Base-by-base conservation (phyloP, 2,888 invertebrate species). In the Drosophila atroscutellata region DNA sequence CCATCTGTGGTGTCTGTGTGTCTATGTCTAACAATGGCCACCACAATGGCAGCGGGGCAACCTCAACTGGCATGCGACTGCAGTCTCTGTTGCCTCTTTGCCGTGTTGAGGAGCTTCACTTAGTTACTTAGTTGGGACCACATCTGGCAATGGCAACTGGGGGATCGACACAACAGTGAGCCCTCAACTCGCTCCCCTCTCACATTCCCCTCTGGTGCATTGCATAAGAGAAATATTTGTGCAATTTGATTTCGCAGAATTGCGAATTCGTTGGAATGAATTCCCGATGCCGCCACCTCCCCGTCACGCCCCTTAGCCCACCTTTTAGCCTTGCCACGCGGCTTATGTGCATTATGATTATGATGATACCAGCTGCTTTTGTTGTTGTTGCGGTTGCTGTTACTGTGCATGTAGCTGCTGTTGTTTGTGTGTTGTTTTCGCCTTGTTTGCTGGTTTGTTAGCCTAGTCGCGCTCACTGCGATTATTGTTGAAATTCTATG, bases 191-290 rank as follows among this genome's bases (percentile, higher is more conserved):
- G 28, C 54, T n/a, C 20, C 13, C 47, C 54, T 15, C 39, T 39
- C 66, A 45, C 36, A 34, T 34, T 49, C n/a, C 47, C 72, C 73
- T 55, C 65, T 57, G 57, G 30, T 77, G 77, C 77, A 85, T 81
- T 86, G 81, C 86, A 80, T 81, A 85, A 84, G 75, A 80, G 88
- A 89, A 87, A 87, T 89, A 87, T 87, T 87, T 87, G 86, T 87
- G 86, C 86, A 87, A 87, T 87, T 87, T 87, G 86, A 87, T 87
- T 91, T 91, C 91, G 91, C 79, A 89, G 91, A 91, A 91, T 91
- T 91, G 89, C 81, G 90, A 90, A 91, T 91, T 91, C 91, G 83
- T 77, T 90, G 91, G 91, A 91, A 91, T 91, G 86, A 81, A 86
- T 83, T 83, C 77, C 87, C 83, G 67, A 58, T 60, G 59, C 37